phyloP scores from a whole-genome alignment of 2,797 vertebrate genomes.

The Enteromius radiatus region DNA sequence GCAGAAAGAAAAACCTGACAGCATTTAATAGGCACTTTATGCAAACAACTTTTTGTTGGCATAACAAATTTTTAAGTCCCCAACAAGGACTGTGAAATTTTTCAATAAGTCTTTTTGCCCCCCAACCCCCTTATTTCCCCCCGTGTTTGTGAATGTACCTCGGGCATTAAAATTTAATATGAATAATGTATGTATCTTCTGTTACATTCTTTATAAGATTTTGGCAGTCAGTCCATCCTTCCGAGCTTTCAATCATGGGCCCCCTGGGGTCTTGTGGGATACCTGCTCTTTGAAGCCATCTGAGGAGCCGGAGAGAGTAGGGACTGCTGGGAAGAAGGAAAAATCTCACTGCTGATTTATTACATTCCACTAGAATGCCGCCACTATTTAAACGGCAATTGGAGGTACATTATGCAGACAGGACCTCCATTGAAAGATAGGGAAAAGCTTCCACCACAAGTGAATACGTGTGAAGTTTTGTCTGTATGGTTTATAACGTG shows the following conservation, averaged over 20 bases:
- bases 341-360: conserved; percentile 67
- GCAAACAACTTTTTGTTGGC: conserved; percentile 46
- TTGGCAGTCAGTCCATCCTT: conserved; percentile 75
- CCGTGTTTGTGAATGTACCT: conserved; percentile 63
- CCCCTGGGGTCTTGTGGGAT: conserved; percentile 74
- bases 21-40: conserved; percentile 63
- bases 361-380: conserved; percentile 64
- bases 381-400: conserved; percentile 59
- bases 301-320: conserved; percentile 57
- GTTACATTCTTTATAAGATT: conserved; percentile 80
- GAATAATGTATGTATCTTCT: conserved; percentile 80
- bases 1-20: conserved; percentile 55
- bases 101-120: conserved; percentile 65
- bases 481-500: not conserved
- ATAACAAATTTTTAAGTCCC: conserved; percentile 37
- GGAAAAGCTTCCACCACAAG: not conserved
- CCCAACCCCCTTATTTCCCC: conserved; percentile 37
- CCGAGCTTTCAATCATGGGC: conserved; percentile 77
- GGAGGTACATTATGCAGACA: conserved; percentile 55
- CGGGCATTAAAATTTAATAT: conserved; percentile 74
- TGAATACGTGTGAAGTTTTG: conserved; percentile 2
- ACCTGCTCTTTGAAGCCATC: conserved; percentile 79
- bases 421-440: conserved; percentile 30
- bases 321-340: conserved; percentile 68
- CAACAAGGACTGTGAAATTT: conserved; percentile 64